phyloP scores from a whole-genome alignment of 2,113 vertebrate genomes.

The Agapornis roseicollis region DNA sequence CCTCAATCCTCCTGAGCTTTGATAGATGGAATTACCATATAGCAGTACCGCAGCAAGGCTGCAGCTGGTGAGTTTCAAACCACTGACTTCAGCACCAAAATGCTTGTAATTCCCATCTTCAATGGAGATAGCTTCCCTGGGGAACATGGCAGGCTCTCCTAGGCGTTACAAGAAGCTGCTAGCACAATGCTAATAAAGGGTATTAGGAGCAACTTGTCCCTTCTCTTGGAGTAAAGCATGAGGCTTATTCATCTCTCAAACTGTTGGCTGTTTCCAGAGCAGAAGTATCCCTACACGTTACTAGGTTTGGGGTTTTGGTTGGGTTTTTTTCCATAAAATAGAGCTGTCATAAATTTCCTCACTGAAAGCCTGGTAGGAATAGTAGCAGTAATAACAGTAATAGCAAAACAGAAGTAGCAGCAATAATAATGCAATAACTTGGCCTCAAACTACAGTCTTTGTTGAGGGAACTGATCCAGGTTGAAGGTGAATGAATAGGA shows the following conservation, averaged over 20 bases:
- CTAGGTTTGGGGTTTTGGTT: background rate
- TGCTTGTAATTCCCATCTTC: background rate
- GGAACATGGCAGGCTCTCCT: background rate
- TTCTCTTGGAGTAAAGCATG: background rate
- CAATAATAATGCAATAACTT: background rate
- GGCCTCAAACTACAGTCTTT: background rate
- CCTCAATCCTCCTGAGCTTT: slow-evolving; percentile 12
- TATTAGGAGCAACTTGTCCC: background rate
- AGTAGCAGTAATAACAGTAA: background rate
- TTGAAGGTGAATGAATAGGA: background rate
- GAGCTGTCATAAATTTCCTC: background rate
- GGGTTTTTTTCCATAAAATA: background rate
- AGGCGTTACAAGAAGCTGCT: background rate
- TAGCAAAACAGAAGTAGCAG: background rate
- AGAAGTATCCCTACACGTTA: background rate
- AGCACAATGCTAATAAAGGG: background rate
- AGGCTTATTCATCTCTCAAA: background rate
- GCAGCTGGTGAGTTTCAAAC: slow-evolving; percentile 33
- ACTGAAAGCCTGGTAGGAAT: background rate
- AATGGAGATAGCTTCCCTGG: background rate
- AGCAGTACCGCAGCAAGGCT: slow-evolving; percentile 35
- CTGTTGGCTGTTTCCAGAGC: background rate
- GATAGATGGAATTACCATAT: slow-evolving; percentile 38
- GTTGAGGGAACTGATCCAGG: background rate
- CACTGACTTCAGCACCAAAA: slow-evolving; percentile 20